Evolutionary conservation across 2,113 vertebrate species (phyloP).

Genomic region (Pan troglodytes): NHGRI_mPanTro3-v2.1_pri NC_072411.2:109898501-109899000

Average conservation of each 20-base stretch:
- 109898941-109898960: no score
- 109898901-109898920: no score
- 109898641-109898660: not conserved
- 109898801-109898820: not conserved
- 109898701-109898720: not conserved
- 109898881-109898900: no score
- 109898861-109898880: no score
- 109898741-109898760: not conserved
- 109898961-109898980: no score
- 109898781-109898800: not conserved
- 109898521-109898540: conserved; percentile 65
- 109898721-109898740: not conserved
- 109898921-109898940: no score
- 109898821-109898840: no score
- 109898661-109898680: not conserved
- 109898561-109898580: not conserved
- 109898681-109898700: not conserved
- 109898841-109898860: not conserved
- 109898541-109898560: conserved; percentile 66
- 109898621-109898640: not conserved
- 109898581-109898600: conserved; percentile 20
- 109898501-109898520: conserved; percentile 66
- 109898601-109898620: not conserved
- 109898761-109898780: not conserved
- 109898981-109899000: no score